Evolutionary conservation across 2,797 vertebrate genomes (phyloP).

Genomic region (Cuculus canorus): DNA sequence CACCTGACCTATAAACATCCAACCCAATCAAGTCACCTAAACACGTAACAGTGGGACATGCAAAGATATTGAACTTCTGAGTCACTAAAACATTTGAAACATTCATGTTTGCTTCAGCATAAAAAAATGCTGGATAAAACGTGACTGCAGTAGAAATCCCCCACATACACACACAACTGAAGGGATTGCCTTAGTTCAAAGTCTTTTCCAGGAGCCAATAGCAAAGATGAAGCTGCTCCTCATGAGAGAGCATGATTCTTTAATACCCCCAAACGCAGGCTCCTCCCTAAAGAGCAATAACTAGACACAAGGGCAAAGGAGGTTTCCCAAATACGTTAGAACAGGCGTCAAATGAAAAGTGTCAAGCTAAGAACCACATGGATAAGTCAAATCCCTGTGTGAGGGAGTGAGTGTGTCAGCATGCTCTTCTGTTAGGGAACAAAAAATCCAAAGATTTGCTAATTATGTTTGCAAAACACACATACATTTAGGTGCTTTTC

Average conservation of each 20-base stretch:
- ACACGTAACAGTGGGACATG: neutral
- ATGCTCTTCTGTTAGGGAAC: neutral
- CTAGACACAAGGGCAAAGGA: neutral
- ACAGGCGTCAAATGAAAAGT: neutral
- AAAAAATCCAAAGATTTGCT: neutral
- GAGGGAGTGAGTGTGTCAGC: neutral
- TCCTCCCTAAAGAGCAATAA: neutral
- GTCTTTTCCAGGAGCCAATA: neutral
- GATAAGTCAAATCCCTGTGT: neutral
- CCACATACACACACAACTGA: neutral
- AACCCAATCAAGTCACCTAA: neutral
- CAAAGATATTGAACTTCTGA: neutral
- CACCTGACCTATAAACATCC: conserved; percentile 42
- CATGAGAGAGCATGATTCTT: neutral
- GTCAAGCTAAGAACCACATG: neutral
- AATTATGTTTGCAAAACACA: neutral
- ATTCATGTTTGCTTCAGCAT: neutral
- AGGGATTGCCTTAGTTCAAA: neutral
- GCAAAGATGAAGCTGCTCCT: neutral
- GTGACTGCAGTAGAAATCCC: neutral
- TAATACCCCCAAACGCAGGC: neutral
- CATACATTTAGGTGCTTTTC: neutral
- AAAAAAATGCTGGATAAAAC: neutral
- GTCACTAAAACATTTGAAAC: neutral
- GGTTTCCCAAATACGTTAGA: neutral